phyloP scores from a whole-genome alignment of 2,113 vertebrate species.

The Zootoca vivipara region DNA sequence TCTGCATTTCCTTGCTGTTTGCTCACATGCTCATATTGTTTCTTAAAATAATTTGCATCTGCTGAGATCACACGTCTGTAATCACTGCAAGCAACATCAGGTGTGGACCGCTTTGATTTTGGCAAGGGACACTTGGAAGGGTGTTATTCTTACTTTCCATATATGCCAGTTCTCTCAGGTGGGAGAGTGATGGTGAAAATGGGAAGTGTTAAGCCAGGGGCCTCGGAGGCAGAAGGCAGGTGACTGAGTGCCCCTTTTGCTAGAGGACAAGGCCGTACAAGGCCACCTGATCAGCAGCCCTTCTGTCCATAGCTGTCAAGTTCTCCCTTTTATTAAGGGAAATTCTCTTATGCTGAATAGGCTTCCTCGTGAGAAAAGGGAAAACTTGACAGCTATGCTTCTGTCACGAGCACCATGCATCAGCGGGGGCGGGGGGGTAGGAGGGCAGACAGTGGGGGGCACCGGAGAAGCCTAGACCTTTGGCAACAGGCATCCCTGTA shows the following conservation, averaged over 20 bases:
- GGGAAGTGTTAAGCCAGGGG: neutral
- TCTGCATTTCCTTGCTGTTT: neutral
- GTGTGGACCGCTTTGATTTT: neutral
- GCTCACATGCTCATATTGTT: neutral
- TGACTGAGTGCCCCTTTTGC: neutral
- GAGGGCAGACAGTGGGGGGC: neutral
- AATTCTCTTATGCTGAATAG: too few relatives aligned
- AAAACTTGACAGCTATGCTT: too few relatives aligned
- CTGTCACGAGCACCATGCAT: neutral
- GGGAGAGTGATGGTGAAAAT: neutral
- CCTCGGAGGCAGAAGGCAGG: neutral
- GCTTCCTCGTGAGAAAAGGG: too few relatives aligned
- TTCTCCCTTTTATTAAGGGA: too few relatives aligned
- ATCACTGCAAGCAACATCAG: neutral
- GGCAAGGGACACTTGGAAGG: neutral
- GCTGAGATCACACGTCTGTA: slow-evolving; percentile 1
- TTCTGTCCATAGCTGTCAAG: too few relatives aligned
- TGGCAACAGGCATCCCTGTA: neutral
- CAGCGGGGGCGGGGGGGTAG: neutral
- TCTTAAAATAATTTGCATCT: slow-evolving; percentile 1
- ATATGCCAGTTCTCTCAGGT: neutral
- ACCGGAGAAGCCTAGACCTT: neutral
- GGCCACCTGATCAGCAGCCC: neutral
- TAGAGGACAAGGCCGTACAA: neutral
- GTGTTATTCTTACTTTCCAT: neutral